Conservation (phyloP, 2,888 invertebrate genomes). For the Creontiades dilutus region DNA sequence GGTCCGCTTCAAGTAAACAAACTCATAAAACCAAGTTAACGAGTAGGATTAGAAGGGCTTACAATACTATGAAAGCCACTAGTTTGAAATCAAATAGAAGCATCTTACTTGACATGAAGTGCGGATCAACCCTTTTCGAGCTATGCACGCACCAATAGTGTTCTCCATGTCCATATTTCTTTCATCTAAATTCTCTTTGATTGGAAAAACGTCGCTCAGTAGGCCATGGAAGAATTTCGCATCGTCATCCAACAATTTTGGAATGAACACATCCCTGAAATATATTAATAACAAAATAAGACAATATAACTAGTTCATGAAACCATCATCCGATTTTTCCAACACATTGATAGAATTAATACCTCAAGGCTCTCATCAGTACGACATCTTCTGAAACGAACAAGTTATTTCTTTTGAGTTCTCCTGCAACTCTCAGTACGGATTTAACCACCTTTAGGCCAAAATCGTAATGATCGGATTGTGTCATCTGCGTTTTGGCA, state of each 20-base stretch:
- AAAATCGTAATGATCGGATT: slow-evolving; percentile 96
- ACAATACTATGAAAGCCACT: no score
- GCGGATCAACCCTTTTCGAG: slow-evolving; percentile 85
- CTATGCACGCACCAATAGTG: slow-evolving; percentile 85
- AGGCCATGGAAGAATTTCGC: slow-evolving; percentile 93
- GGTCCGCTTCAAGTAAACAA: no score
- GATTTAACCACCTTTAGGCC: slow-evolving; percentile 94
- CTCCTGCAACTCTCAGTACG: slow-evolving; percentile 94
- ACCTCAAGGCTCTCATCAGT: slow-evolving; percentile 89
- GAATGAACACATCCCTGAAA: slow-evolving; percentile 91
- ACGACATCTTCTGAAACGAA: slow-evolving; percentile 92
- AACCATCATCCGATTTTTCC: no score
- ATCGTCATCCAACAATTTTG: slow-evolving; percentile 95
- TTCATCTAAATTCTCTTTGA: slow-evolving; percentile 92
- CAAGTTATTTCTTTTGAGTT: slow-evolving; percentile 88
- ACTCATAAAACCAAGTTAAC: no score
- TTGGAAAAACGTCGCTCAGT: slow-evolving; percentile 93
- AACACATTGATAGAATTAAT: neutral
- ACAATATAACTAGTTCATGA: no score
- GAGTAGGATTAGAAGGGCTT: no score
- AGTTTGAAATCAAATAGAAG: neutral
- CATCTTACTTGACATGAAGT: slow-evolving; percentile 77
- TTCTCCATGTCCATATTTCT: slow-evolving; percentile 92
- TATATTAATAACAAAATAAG: no score
- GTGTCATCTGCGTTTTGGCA: slow-evolving; percentile 92